Evolutionary conservation across 2,888 invertebrate genomes (phyloP).

Genomic region (Cepaea hortensis): DNA sequence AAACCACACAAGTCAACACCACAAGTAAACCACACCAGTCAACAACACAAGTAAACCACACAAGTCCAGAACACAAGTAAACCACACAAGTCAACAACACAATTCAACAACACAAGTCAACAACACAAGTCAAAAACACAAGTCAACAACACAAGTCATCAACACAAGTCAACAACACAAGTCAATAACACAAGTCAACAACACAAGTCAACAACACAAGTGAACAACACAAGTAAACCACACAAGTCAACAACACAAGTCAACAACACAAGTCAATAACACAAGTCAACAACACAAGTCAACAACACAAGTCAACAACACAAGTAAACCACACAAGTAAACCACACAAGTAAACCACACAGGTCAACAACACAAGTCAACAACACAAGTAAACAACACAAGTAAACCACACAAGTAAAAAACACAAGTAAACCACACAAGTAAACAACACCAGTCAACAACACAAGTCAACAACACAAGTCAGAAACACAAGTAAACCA

Average conservation of each 20-base stretch:
- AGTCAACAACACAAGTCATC: too few species aligned
- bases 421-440: not conserved
- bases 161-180: not conserved
- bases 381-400: not conserved
- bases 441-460: not conserved
- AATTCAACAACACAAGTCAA: not conserved
- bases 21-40: not conserved
- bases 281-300: not conserved
- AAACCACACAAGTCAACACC: too few species aligned
- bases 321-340: not conserved
- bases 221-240: not conserved
- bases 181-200: not conserved
- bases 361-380: not conserved
- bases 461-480: too few species aligned
- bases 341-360: not conserved
- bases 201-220: too few species aligned
- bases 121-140: not conserved
- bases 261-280: not conserved
- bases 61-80: not conserved
- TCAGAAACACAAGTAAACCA: not conserved
- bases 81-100: not conserved
- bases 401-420: too few species aligned
- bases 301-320: not conserved
- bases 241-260: not conserved
- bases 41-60: not conserved